Percentiles rank a stretch among this genome's conserved stretches.
These are phyloP conservation scores for Empidonax alnorum DNA, from an alignment of 2,113 vertebrate species.

Conservation along the genomic window DNA sequence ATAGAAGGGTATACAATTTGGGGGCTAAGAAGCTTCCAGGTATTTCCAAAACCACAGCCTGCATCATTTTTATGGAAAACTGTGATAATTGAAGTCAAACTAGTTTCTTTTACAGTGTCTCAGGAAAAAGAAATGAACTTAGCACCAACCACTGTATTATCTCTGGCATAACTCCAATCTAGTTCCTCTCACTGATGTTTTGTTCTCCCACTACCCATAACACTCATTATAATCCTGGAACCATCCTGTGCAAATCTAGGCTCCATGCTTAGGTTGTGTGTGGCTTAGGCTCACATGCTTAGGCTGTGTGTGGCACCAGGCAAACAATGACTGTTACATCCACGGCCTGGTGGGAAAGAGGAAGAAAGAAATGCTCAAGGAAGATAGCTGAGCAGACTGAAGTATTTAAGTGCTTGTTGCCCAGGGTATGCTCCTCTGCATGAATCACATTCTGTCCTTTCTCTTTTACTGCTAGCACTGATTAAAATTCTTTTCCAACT, in stretches of 20 bases:
- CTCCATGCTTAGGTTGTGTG: not conserved
- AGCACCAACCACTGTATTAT: not conserved
- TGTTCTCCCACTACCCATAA: not conserved
- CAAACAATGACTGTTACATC: not conserved
- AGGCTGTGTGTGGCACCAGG: not conserved
- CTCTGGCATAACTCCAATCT: accelerated
- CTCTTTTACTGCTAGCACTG: not conserved
- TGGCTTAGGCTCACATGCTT: too few relatives aligned
- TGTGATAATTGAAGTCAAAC: not conserved
- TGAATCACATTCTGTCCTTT: not conserved
- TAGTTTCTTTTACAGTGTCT: not conserved
- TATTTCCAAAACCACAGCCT: not conserved
- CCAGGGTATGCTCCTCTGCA: not conserved
- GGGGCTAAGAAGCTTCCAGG: not conserved
- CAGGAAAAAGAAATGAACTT: not conserved
- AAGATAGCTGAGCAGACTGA: too few relatives aligned
- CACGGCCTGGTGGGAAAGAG: not conserved
- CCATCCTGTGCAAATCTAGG: not conserved
- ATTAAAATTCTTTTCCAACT: constrained; percentile 38
- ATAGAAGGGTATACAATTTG: not conserved
- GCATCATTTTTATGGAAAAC: not conserved
- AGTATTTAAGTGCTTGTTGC: not conserved
- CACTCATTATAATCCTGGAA: not conserved
- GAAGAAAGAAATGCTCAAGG: accelerated
- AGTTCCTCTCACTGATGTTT: not conserved